Percentiles rank a stretch among this genome's conserved stretches.
phyloP scores from a whole-genome alignment of 2,113 vertebrate genomes.

The Hippocampus barbouri region DNA sequence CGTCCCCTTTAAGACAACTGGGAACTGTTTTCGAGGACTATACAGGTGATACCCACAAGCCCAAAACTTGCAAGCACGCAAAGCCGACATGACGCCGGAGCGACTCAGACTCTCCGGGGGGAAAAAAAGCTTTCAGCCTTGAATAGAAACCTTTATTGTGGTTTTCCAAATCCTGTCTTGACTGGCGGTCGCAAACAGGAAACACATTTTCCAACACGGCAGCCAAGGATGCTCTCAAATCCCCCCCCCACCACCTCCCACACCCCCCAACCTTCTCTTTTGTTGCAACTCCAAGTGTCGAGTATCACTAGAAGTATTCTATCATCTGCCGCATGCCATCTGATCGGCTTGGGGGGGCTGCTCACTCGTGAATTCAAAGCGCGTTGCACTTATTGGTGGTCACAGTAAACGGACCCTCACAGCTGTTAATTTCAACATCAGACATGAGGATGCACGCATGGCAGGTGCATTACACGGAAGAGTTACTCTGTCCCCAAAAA shows the following conservation, averaged over 20 bases:
- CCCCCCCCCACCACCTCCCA: background rate
- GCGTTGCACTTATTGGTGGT: background rate
- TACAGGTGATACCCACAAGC: background rate
- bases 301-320: background rate
- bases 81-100: background rate
- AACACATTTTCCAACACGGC: slow-evolving; percentile 1
- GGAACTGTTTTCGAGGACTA: background rate
- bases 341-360: background rate
- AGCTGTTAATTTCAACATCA: background rate
- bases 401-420: background rate
- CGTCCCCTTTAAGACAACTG: background rate
- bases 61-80: background rate
- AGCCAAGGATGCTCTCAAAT: background rate
- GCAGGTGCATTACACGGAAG: background rate
- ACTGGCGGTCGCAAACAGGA: slow-evolving; percentile 1
- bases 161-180: slow-evolving; percentile 5
- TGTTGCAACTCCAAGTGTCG: background rate
- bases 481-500: too few species aligned
- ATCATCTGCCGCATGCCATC: background rate
- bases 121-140: background rate
- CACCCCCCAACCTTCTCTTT: background rate
- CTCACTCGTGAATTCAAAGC: background rate
- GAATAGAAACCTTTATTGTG: background rate
- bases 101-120: background rate
- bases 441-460: background rate